These are phyloP conservation scores for Acronicta alni DNA, from an alignment of 2,888 invertebrate species.

Conservation along the genomic window DNA sequence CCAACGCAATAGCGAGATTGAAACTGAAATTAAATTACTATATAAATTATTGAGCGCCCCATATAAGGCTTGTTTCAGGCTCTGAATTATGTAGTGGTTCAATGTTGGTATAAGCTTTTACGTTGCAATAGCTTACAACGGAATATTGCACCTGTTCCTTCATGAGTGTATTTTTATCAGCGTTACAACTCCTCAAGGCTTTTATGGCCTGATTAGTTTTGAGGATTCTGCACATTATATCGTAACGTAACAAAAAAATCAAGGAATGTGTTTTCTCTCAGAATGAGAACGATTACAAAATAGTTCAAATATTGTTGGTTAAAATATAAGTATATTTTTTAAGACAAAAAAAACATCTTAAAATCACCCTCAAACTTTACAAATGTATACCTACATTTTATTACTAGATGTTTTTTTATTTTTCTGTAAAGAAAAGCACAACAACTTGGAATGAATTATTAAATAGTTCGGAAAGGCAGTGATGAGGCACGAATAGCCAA, in stretches of 20 bases:
- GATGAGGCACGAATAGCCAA: no score
- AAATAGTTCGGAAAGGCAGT: no score
- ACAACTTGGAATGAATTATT: no score
- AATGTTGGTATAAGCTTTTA: constrained; percentile 32
- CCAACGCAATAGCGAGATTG: constrained; percentile 52
- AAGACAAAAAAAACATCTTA: no score
- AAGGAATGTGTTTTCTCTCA: no score
- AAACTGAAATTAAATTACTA: constrained; percentile 69
- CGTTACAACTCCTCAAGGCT: constrained; percentile 41
- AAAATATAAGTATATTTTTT: no score
- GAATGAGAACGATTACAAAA: no score
- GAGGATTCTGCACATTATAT: background rate
- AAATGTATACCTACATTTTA: no score
- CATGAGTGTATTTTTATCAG: constrained; percentile 48
- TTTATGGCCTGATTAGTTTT: constrained; percentile 43
- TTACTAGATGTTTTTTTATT: no score
- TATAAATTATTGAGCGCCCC: constrained; percentile 67
- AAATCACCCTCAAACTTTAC: no score
- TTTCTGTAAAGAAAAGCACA: no score
- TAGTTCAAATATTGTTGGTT: no score
- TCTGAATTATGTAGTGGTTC: constrained; percentile 58
- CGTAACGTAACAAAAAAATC: background rate
- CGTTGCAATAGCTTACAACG: constrained; percentile 11
- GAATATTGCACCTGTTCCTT: constrained; percentile 48
- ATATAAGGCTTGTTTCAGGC: constrained; percentile 41